These are phyloP conservation scores for Calyptommatus sinebrachiatus DNA, from an alignment of 2,113 vertebrate genomes.

Conservation along the genomic window DNA sequence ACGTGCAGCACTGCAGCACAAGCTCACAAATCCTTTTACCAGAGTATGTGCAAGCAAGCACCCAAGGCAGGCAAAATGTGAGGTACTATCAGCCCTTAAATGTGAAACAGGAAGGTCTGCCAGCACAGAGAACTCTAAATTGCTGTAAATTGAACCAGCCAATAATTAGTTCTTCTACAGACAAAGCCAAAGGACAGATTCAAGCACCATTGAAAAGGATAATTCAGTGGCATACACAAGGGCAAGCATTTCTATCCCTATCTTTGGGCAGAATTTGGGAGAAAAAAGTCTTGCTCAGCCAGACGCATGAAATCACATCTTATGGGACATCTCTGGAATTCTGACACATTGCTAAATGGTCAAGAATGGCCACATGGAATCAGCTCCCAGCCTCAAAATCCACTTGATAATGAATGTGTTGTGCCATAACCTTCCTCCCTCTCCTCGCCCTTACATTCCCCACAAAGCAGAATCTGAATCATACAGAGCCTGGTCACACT, in stretches of 20 bases:
- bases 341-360: neutral
- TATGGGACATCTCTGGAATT: neutral
- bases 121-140: neutral
- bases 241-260: neutral
- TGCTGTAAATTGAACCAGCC: neutral
- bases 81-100: neutral
- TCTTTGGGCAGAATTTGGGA: neutral
- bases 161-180: neutral
- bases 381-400: neutral
- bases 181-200: constrained; percentile 1
- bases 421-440: too few species aligned
- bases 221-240: constrained; percentile 13
- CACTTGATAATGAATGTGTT: neutral
- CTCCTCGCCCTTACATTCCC: too few species aligned
- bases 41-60: neutral
- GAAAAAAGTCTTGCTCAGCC: neutral
- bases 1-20: constrained; percentile 2
- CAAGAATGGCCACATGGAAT: neutral
- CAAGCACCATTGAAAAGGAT: neutral
- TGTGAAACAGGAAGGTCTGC: neutral
- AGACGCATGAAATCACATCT: constrained; percentile 1
- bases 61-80: neutral
- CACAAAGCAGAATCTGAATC: too few species aligned
- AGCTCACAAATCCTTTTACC: neutral
- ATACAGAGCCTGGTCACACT: too few species aligned